Base-by-base conservation (phyloP, 2,113 vertebrate genomes). In the Paratilapia polleni region DNA sequence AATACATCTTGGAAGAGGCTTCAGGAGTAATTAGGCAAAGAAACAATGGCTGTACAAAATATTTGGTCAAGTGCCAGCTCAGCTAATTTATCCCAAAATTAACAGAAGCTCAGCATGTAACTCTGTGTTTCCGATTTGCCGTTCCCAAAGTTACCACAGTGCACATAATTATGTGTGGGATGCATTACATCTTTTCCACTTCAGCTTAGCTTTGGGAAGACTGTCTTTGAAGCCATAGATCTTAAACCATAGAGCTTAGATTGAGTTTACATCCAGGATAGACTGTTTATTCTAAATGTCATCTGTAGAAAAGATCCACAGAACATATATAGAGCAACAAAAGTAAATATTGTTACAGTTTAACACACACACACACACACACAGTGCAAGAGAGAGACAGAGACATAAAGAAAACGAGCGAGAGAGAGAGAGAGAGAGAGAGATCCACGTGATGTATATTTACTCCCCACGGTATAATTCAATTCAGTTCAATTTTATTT, bases 211-310 rank as follows among this genome's bases (percentile, higher is more conserved):
- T 56, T 43, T 70, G 61, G 77, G 38, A 52, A 47, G 76, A 70
- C 56, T 13, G 64, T 59, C 36, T 86, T 80, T 81, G 57, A 86
- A 82, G 24, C 52, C 41, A 24, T 68, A 17, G 22, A 47, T 19
- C 34, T 36, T 12, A 64, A 81, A 86, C 70, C 77, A 61, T 19
- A 58, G 73, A 59, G 80, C 77, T 85, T 60, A 77, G 43, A 54
- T 82, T 74, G 61, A 82, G 87, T 91, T 83, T 92, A 88, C 58
- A 63, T 83, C 58, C 28, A 41, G 58, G 36, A 83, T 63, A 20
- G 10, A 73, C 24, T 87, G 81, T 83, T 88, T 86, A 82, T 87
- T 86, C 80, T 61, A 81, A 75, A 90, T 49, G 47, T 19, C 85
- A 83, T 83, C 68, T 78, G 59, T 58, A 58, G 60, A 81, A 77